Conservation (phyloP, 2,113 vertebrate species). For the Lipophrys pholis region DNA sequence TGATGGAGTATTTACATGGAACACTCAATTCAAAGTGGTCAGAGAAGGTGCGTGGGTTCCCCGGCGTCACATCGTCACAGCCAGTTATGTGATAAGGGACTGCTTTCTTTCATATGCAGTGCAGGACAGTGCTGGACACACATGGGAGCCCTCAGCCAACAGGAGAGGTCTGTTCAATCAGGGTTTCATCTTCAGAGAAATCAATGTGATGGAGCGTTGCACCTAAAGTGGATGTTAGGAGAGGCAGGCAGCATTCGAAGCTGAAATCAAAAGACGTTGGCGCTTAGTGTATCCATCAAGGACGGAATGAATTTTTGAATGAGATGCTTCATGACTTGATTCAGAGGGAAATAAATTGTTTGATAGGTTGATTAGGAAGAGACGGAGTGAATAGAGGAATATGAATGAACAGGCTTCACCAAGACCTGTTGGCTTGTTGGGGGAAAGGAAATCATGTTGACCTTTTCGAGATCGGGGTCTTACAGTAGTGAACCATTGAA, state of each 20-base stretch:
- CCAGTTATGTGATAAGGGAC: slow-evolving; percentile 13
- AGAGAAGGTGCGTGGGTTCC: background rate
- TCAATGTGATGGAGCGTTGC: slow-evolving; percentile 72
- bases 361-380: slow-evolving; percentile 33
- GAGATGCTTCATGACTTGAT: slow-evolving; percentile 18
- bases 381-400: slow-evolving; percentile 29
- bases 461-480: too few relatives aligned
- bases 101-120: slow-evolving; percentile 38
- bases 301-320: slow-evolving; percentile 50
- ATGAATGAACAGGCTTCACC: slow-evolving; percentile 34
- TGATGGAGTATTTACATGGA: too few relatives aligned
- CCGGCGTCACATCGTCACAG: slow-evolving; percentile 18
- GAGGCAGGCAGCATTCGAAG: slow-evolving; percentile 73
- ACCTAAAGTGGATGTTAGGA: slow-evolving; percentile 75
- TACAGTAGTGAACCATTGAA: too few relatives aligned
- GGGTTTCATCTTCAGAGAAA: slow-evolving; percentile 78
- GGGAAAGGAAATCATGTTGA: background rate
- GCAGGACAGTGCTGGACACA: slow-evolving; percentile 16
- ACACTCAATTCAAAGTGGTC: too few relatives aligned
- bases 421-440: slow-evolving; percentile 31
- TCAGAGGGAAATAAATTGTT: slow-evolving; percentile 33
- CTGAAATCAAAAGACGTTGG: slow-evolving; percentile 75
- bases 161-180: slow-evolving; percentile 70
- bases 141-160: slow-evolving; percentile 19
- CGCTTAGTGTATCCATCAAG: slow-evolving; percentile 71